Evolutionary conservation across 2,797 vertebrate genomes (phyloP).

Genomic region (Moxostoma hubbsi): DNA sequence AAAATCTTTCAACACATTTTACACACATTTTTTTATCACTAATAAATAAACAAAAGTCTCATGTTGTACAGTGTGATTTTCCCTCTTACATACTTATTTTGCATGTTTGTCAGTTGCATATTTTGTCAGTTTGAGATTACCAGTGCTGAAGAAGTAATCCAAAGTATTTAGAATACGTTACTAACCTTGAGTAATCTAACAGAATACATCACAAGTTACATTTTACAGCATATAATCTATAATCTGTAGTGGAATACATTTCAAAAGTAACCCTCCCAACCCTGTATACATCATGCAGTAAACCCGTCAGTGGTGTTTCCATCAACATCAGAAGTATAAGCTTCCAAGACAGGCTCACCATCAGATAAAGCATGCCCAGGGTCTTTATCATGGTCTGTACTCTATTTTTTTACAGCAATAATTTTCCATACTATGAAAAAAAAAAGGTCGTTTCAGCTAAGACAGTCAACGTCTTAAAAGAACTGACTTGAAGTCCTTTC

Average conservation of each 20-base stretch:
- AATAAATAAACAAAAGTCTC: slow-evolving; percentile 16
- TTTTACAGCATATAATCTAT: too few species aligned
- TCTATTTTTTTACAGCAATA: not conserved
- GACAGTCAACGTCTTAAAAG: too few species aligned
- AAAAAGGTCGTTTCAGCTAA: too few species aligned
- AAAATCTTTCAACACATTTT: not conserved
- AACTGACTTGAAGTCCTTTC: too few species aligned
- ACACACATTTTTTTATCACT: not conserved
- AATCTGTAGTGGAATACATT: too few species aligned
- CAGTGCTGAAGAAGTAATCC: too few species aligned
- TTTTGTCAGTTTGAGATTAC: not conserved
- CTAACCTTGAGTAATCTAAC: too few species aligned
- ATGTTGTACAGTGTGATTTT: not conserved
- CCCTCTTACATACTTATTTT: not conserved
- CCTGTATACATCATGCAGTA: too few species aligned
- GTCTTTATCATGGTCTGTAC: slow-evolving; percentile 79
- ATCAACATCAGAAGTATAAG: slow-evolving; percentile 80
- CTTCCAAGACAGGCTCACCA: slow-evolving; percentile 80
- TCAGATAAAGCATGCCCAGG: slow-evolving; percentile 75
- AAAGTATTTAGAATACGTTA: too few species aligned
- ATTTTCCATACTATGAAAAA: not conserved
- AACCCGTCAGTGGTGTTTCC: slow-evolving; percentile 74
- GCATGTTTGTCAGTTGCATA: not conserved
- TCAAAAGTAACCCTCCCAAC: too few species aligned
- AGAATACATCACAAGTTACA: too few species aligned